These are phyloP conservation scores for Echeneis naucrates DNA, from an alignment of 2,797 vertebrate genomes.

Conservation along the genomic window DNA sequence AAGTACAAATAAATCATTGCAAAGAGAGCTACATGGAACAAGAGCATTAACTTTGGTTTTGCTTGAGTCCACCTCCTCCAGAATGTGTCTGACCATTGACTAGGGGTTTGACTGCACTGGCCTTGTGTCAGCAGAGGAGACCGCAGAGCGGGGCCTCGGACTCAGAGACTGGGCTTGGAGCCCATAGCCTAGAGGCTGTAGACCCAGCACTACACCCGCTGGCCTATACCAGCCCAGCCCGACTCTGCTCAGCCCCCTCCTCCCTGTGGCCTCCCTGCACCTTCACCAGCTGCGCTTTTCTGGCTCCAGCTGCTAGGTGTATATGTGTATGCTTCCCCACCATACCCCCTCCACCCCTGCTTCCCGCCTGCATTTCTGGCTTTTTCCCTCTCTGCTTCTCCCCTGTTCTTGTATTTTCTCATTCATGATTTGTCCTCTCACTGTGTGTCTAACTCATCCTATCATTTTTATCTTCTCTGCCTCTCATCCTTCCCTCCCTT, in stretches of 20 bases:
- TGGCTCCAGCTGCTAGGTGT: conserved; percentile 90
- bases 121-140: conserved; percentile 76
- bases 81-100: conserved; percentile 73
- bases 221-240: conserved; percentile 74
- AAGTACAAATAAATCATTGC: background rate
- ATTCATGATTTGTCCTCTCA: conserved; percentile 67
- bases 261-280: conserved; percentile 85
- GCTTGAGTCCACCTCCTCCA: conserved; percentile 65
- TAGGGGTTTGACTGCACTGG: conserved; percentile 73
- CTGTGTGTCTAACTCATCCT: conserved; percentile 56
- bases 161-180: conserved; percentile 78
- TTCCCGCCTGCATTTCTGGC: conserved; percentile 46
- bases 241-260: conserved; percentile 71
- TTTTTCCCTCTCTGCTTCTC: conserved; percentile 57
- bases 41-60: conserved; percentile 63
- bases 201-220: conserved; percentile 74
- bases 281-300: conserved; percentile 93
- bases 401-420: conserved; percentile 63
- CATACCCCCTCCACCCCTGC: conserved; percentile 39
- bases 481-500: conserved; percentile 80
- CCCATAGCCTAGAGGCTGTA: conserved; percentile 80
- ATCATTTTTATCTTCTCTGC: conserved; percentile 83
- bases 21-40: conserved; percentile 28
- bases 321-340: conserved; percentile 59
- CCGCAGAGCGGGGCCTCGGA: conserved; percentile 75